Percentiles rank a stretch among this genome's conserved stretches.
phyloP scores from a whole-genome alignment of 2,113 vertebrate genomes.

The Hemiscyllium ocellatum region DNA sequence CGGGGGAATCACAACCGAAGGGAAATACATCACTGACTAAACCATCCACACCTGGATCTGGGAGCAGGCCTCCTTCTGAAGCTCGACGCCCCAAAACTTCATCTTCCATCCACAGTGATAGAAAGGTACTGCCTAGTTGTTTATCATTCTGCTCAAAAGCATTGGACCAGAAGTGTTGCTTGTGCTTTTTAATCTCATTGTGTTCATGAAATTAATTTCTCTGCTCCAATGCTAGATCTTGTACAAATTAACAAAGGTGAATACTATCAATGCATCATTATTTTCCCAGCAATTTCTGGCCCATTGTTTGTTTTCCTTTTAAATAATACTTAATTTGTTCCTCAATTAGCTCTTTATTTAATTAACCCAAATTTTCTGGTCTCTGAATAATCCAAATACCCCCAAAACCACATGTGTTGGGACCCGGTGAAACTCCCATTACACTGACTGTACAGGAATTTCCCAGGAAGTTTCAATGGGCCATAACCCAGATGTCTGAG shows the following conservation, averaged over 20 bases:
- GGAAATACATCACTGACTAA: neutral
- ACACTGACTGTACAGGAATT: no score
- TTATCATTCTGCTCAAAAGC: neutral
- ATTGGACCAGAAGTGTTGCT: neutral
- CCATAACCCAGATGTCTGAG: no score
- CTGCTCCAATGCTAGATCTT: neutral
- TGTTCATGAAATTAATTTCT: neutral
- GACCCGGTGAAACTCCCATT: no score
- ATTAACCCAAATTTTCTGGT: neutral
- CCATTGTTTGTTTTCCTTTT: neutral
- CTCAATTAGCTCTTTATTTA: constrained; percentile 35
- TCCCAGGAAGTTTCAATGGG: no score
- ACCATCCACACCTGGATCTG: neutral
- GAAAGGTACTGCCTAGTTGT: constrained; percentile 43
- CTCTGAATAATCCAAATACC: no score
- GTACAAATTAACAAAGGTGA: neutral
- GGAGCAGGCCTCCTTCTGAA: neutral
- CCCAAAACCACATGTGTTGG: no score
- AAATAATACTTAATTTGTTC: neutral
- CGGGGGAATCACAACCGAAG: neutral
- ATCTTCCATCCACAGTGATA: constrained; percentile 39
- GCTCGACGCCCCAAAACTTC: constrained; percentile 39
- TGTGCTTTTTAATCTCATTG: neutral
- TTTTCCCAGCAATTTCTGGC: neutral
- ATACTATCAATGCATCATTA: neutral